Conservation (phyloP, 2,888 invertebrate species). For the Phaonia tiefii region DNA sequence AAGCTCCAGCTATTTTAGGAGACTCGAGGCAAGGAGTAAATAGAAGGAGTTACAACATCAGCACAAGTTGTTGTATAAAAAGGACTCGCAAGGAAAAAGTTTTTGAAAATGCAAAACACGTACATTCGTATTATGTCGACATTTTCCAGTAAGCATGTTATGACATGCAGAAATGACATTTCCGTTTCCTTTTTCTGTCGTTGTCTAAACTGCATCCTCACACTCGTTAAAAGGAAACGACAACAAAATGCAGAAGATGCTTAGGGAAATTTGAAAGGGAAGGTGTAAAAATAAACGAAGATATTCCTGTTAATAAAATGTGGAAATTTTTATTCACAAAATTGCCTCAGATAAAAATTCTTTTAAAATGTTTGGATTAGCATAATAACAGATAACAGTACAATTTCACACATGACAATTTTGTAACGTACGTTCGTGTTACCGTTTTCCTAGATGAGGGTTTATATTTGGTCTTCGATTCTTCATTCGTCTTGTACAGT, state of each 20-base stretch:
- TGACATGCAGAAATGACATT: slow-evolving; percentile 66
- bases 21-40: neutral
- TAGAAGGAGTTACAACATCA: neutral
- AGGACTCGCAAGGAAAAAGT: slow-evolving; percentile 47
- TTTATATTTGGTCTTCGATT: too few relatives aligned
- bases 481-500: too few relatives aligned
- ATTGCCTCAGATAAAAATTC: too few relatives aligned
- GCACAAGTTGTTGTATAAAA: neutral
- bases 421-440: too few relatives aligned
- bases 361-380: too few relatives aligned
- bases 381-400: too few relatives aligned
- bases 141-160: slow-evolving; percentile 66
- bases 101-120: slow-evolving; percentile 62
- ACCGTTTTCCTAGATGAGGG: too few relatives aligned
- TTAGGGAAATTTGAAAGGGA: neutral
- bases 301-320: slow-evolving; percentile 4
- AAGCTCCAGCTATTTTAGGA: neutral
- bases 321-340: too few relatives aligned
- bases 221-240: neutral
- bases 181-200: slow-evolving; percentile 57
- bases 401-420: too few relatives aligned
- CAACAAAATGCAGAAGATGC: slow-evolving; percentile 11
- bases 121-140: slow-evolving; percentile 64
- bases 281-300: slow-evolving; percentile 4
- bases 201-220: slow-evolving; percentile 1